A percentile compares a stretch with the other conserved stretches of the same genome.
Evolutionary conservation across 1,140 invertebrate genomes (phyloP).

Genomic region (Danaus melanippus): DNA sequence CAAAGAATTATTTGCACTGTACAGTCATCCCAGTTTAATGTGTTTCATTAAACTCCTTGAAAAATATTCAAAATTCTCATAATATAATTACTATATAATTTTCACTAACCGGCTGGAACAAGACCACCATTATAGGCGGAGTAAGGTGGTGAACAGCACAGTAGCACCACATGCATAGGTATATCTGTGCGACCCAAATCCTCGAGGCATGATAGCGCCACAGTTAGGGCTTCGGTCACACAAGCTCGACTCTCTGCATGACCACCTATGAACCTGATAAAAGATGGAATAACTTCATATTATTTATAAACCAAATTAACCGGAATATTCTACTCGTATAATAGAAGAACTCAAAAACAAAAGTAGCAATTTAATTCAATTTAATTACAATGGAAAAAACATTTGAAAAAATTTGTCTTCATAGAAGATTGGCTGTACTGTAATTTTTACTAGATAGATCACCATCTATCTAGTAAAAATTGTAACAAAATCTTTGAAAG

Average conservation of each 20-base stretch:
- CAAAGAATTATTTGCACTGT: no score
- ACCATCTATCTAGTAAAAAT: no score
- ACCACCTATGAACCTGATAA: conserved; percentile 86
- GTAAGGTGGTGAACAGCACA: conserved; percentile 96
- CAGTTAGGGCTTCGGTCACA: conserved; percentile 91
- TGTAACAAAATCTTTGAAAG: no score
- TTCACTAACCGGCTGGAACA: conserved; percentile 74
- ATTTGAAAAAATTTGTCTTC: no score
- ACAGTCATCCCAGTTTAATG: no score
- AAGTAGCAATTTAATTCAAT: background rate
- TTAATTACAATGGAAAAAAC: no score
- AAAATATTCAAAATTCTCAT: no score
- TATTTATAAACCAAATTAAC: no score
- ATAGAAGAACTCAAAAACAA: background rate
- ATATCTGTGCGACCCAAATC: conserved; percentile 82
- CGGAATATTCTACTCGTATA: no score
- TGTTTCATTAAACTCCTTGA: no score
- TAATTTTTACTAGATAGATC: no score
- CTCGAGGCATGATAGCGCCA: conserved; percentile 89
- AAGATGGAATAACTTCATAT: background rate
- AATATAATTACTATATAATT: conserved; percentile 23
- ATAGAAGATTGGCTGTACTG: no score
- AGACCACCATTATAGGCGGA: conserved; percentile 79
- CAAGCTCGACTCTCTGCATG: conserved; percentile 91
- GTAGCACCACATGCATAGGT: conserved; percentile 84